A percentile compares a stretch with the other conserved stretches of the same genome.
phyloP scores from a whole-genome alignment of 1,140 invertebrate genomes.

The Drosophila trapezifrons region DNA sequence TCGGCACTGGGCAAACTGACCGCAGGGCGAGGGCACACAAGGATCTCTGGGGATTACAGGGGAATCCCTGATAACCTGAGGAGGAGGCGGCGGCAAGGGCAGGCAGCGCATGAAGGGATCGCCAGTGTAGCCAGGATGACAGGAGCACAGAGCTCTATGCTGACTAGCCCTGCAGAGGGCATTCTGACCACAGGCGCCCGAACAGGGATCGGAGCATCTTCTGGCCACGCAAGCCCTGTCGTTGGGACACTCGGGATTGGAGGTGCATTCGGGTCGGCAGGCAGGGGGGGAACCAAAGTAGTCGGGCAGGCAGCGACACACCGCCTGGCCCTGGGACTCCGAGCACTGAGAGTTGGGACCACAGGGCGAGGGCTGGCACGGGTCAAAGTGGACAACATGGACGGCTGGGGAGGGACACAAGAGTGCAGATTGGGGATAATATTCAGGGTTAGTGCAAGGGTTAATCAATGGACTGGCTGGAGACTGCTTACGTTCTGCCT shows the following conservation, averaged over 20 bases:
- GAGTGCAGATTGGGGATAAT: slow-evolving; percentile 32
- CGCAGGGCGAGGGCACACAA: no score
- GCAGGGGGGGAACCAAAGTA: slow-evolving; percentile 90
- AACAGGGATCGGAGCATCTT: slow-evolving; percentile 92
- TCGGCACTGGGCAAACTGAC: no score
- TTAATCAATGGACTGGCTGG: slow-evolving; percentile 5
- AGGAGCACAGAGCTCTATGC: slow-evolving; percentile 91
- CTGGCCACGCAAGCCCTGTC: slow-evolving; percentile 91
- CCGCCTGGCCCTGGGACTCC: slow-evolving; percentile 86
- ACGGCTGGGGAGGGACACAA: slow-evolving; percentile 56
- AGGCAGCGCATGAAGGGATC: slow-evolving; percentile 90
- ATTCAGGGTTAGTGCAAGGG: slow-evolving; percentile 81
- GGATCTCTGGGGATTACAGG: no score
- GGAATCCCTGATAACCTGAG: slow-evolving; percentile 82
- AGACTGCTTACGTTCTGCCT: slow-evolving; percentile 84
- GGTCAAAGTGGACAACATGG: slow-evolving; percentile 84
- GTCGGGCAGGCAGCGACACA: slow-evolving; percentile 88
- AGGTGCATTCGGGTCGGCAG: slow-evolving; percentile 92
- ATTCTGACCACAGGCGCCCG: slow-evolving; percentile 92
- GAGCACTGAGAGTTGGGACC: slow-evolving; percentile 90
- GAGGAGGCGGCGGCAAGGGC: slow-evolving; percentile 79
- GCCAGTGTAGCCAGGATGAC: slow-evolving; percentile 90
- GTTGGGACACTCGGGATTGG: slow-evolving; percentile 92
- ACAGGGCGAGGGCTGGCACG: slow-evolving; percentile 89
- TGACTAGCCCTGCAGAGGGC: slow-evolving; percentile 92